A percentile compares a stretch with the other conserved stretches of the same genome.
phyloP scores from a whole-genome alignment of 2,113 vertebrate genomes.

The Sinocyclocheilus maitianheensis region DNA sequence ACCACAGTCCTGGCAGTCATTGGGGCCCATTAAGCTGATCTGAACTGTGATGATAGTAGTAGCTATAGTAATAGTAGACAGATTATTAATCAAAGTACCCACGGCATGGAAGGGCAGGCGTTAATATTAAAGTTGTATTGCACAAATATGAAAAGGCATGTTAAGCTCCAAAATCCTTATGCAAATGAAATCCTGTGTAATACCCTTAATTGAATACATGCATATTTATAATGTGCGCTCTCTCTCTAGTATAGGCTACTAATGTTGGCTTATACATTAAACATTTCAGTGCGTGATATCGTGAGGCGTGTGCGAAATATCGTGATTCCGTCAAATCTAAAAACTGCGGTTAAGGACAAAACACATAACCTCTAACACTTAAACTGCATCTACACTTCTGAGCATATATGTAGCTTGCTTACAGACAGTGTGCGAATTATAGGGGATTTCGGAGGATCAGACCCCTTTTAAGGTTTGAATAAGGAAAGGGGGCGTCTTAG shows the following conservation, averaged over 20 bases:
- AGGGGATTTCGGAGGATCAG: neutral
- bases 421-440: neutral
- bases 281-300: constrained; percentile 74
- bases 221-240: constrained; percentile 79
- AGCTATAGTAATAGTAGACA: constrained; percentile 22
- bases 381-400: neutral
- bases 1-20: neutral
- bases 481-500: neutral
- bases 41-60: neutral
- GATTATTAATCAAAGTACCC: constrained; percentile 46
- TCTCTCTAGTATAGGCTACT: constrained; percentile 64
- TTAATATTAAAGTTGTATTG: constrained; percentile 75
- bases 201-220: constrained; percentile 83
- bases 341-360: constrained; percentile 52
- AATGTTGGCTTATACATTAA: constrained; percentile 80
- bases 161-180: constrained; percentile 77
- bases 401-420: neutral
- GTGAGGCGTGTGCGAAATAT: constrained; percentile 76
- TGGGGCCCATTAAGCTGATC: constrained; percentile 12
- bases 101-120: constrained; percentile 53
- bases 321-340: constrained; percentile 73
- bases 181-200: constrained; percentile 77
- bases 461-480: neutral
- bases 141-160: constrained; percentile 73
- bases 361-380: neutral